Evolutionary conservation across 2,797 vertebrate species (phyloP), one percentile per base, ranked within the genome.

Genomic region (Mus spretus): DNA sequence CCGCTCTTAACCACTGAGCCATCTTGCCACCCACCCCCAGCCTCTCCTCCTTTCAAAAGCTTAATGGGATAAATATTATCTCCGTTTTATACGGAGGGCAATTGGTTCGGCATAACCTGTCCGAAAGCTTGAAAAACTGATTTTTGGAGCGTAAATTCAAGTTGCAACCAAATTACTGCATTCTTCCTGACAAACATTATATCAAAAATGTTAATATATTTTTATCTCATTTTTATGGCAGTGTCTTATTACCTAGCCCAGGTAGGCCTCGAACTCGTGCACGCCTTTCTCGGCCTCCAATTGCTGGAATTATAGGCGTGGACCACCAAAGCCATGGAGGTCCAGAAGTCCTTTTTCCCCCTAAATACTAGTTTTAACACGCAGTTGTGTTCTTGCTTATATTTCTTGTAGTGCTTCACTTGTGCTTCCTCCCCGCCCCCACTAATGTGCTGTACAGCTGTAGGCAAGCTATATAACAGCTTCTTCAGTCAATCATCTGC

Each of bases 381-480:
- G 3, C 67, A 75, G 61, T 63, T 89, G 55, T 89, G 50, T 80
- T n/a, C 47, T 92, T 89, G 55, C 15, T 90, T 72, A 59, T 50
- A 75, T 80, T 93, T 83, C 65, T 53, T 89, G 24, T 82, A 55
- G 8, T 93, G 17, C 72, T 88, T 91, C 13, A 11, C 47, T 90
- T 65, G 24, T 37, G n/a, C 67, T 53, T 50, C 34, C 72, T 6
- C 11, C 22, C 74, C 40, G 0, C 40, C 74, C 74, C 72, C 8
- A 50, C 26, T 72, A 44, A 92, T 86, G 91, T 90, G 13, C 40
- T 37, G 13, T 74, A 31, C 55, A 90, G 44, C 53, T 80, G 3
- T 72, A 75, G 44, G 20, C 67, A 89, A 89, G 74, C 47, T 90
- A 34, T 28, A 6, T 59, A 57, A 65, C n/a, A 67, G 19, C 65